Evolutionary conservation across 2,113 vertebrate species (phyloP).

Genomic region (Montifringilla adamsi): DNA sequence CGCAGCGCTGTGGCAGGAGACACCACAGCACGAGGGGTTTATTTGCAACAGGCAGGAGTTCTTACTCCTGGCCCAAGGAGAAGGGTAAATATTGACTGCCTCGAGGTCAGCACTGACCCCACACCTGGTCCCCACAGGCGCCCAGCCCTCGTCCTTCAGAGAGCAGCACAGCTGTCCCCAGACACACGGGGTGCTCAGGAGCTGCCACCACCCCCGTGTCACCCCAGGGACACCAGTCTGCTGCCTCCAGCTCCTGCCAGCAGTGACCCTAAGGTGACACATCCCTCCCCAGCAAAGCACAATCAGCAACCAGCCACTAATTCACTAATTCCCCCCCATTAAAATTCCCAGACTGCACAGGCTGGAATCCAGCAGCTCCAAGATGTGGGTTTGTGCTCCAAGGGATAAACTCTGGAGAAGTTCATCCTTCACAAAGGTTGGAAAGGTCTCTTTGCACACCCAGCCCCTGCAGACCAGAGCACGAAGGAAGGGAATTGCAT

Average conservation of each 20-base stretch:
- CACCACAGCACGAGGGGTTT: background rate
- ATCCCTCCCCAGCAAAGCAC: accelerated
- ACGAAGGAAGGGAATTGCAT: accelerated
- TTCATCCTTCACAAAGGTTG: background rate
- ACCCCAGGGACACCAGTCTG: background rate
- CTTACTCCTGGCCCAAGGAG: background rate
- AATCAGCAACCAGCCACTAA: background rate
- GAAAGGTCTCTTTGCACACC: background rate
- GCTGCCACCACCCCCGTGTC: background rate
- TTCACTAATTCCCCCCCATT: background rate
- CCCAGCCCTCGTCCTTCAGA: background rate
- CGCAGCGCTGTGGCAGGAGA: background rate
- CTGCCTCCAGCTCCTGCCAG: background rate
- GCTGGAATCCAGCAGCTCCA: background rate
- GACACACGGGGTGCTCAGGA: background rate
- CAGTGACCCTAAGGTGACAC: background rate
- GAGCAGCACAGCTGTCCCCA: background rate
- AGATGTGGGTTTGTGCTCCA: accelerated
- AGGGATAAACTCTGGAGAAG: background rate
- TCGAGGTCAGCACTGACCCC: background rate
- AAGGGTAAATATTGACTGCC: background rate
- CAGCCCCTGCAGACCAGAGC: accelerated
- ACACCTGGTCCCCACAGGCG: background rate
- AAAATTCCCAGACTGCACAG: background rate
- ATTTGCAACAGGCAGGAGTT: background rate